Evolutionary conservation across 1,140 invertebrate genomes (phyloP).

Genomic region (Drosophila trapezifrons): DNA sequence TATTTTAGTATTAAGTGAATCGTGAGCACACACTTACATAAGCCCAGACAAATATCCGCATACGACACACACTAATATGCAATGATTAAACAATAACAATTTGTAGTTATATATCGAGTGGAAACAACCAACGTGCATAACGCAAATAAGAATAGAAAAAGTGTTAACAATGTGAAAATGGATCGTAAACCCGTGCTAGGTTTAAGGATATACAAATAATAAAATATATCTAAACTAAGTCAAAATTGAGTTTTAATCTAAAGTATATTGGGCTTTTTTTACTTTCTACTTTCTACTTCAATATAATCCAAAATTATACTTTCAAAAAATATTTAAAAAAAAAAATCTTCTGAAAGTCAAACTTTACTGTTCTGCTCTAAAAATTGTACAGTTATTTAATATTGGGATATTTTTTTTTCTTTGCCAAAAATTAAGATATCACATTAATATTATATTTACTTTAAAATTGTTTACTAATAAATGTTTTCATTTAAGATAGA

Average conservation of each 20-base stretch:
- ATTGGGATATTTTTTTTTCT: too few relatives aligned
- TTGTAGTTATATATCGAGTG: conserved; percentile 37
- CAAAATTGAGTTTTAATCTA: background rate
- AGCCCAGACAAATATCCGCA: conserved; percentile 12
- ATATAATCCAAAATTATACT: too few relatives aligned
- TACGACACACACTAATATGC: conserved; percentile 20
- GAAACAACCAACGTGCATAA: conserved; percentile 28
- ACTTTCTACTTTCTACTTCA: too few relatives aligned
- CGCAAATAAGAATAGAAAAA: conserved; percentile 26
- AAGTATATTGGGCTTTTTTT: too few relatives aligned
- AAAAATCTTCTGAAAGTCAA: too few relatives aligned
- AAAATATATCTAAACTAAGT: conserved; percentile 44
- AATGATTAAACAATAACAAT: conserved; percentile 22
- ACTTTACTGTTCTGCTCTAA: too few relatives aligned
- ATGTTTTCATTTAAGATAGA: too few relatives aligned
- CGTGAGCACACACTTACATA: conserved; percentile 12
- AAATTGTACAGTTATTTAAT: too few relatives aligned
- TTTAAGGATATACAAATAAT: conserved; percentile 40
- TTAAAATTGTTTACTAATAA: too few relatives aligned
- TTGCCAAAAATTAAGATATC: too few relatives aligned
- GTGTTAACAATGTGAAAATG: conserved; percentile 43
- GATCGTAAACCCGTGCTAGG: conserved; percentile 40
- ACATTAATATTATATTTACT: too few relatives aligned
- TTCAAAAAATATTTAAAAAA: too few relatives aligned
- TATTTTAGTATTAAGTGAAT: conserved; percentile 23